Evolutionary conservation across 2,113 vertebrate genomes (phyloP), one percentile per base, ranked within the genome.

Genomic region (Montifringilla adamsi): DNA sequence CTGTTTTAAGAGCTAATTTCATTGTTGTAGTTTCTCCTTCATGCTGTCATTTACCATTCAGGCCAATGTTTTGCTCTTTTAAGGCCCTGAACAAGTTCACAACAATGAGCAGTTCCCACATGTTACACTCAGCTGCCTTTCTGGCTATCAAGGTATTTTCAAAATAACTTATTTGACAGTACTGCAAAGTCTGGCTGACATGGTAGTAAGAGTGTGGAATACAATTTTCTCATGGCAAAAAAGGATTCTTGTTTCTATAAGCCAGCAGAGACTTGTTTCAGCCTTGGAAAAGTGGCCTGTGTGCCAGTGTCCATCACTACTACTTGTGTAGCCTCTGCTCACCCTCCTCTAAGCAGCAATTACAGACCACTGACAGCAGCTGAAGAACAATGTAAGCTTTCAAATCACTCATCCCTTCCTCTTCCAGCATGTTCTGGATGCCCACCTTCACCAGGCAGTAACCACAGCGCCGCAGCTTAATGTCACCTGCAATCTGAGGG

Each of bases 381-480:
- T 69, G 41, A 93, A 82, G 28, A 67, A 60, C 41, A 77, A 15
- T 1, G 13, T 31, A 76, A 63, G 26, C 43, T 39, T 69, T 35
- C 28, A 52, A 66, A 58, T 66, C 2, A 2, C 11, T 58, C 63
- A 49, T 58, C 35, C 21, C 11, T 3, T 68, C 37, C 46, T 84
- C 11, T 15, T 11, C 2, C 28, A n/a, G 44, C 1, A 0, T 9
- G 22, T 28, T 8, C 26, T 13, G 2, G 55, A 87, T 41, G 84
- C 97, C 13, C 94, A 99, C 99, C 99, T 99, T 98, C 94, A 99
- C 96, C 94, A 99, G 87, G 94, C 99, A 99, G 97, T 98, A 98
- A 46, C 98, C 98, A 77, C 99, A 99, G 64, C 98, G 98, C 5
- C 98, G 97, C 75, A 98, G 98, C 13, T 98, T 91, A 37, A 98